Conservation (phyloP, 2,797 vertebrate genomes). For the Muscicapa striata region DNA sequence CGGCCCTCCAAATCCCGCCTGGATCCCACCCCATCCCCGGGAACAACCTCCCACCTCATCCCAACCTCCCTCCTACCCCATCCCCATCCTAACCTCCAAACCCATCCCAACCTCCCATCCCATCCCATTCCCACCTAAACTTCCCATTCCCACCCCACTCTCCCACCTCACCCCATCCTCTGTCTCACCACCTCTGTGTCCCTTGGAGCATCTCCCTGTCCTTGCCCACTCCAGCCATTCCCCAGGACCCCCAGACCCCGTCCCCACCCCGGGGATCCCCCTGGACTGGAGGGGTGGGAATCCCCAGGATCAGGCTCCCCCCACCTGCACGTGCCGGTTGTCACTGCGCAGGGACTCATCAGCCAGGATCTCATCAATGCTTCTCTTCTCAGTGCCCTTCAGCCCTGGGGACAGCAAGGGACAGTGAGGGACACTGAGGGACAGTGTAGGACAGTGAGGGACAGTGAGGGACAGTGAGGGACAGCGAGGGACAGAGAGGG, state of each 20-base stretch:
- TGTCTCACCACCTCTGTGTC: neutral
- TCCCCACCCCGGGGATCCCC: neutral
- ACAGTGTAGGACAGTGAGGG: no score
- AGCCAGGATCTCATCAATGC: conserved; percentile 77
- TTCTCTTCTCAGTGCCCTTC: neutral
- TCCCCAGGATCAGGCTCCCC: neutral
- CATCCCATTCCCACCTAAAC: neutral
- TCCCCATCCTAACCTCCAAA: no score
- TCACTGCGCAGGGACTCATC: conserved; percentile 58
- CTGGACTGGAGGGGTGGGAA: neutral
- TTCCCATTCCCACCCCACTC: no score
- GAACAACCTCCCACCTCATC: no score
- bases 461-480: no score
- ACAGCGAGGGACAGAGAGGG: no score
- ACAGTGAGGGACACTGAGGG: no score
- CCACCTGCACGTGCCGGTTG: conserved; percentile 86
- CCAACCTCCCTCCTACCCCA: neutral
- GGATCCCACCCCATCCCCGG: no score
- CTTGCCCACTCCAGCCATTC: neutral
- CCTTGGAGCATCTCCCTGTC: neutral
- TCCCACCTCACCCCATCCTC: neutral
- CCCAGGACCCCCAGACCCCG: neutral
- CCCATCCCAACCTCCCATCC: neutral
- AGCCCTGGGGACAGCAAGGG: conserved; percentile 50
- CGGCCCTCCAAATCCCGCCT: accelerated